phyloP scores from a whole-genome alignment of 2,888 invertebrate species.

The Idaea aversata region DNA sequence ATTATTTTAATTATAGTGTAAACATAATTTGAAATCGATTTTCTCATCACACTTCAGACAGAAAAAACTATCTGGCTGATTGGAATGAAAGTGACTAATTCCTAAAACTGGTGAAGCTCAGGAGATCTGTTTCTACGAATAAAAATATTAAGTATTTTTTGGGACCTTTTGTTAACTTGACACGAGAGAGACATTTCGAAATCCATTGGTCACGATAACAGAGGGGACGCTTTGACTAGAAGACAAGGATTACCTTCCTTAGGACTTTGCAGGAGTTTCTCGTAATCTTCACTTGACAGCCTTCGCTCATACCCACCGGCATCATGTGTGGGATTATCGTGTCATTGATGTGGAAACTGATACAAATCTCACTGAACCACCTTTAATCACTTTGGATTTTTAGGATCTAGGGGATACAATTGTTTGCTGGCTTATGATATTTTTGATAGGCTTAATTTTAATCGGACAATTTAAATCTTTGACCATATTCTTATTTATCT shows the following conservation, averaged over 20 bases:
- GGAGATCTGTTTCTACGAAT: background rate
- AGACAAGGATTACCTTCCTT: conserved; percentile 46
- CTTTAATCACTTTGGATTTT: conserved; percentile 52
- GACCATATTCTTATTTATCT: background rate
- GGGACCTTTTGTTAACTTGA: conserved; percentile 13
- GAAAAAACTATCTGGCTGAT: conserved; percentile 17
- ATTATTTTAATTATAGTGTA: conserved; percentile 76
- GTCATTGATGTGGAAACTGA: conserved; percentile 65
- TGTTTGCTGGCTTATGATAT: conserved; percentile 28
- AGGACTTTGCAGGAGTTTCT: conserved; percentile 34
- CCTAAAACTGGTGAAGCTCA: conserved; percentile 15
- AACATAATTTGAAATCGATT: conserved; percentile 53
- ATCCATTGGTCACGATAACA: conserved; percentile 25
- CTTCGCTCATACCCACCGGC: conserved; percentile 53
- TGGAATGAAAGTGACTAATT: conserved; percentile 17
- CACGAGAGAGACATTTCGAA: conserved; percentile 20
- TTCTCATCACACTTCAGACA: conserved; percentile 30
- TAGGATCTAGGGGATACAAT: conserved; percentile 34
- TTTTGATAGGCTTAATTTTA: conserved; percentile 9
- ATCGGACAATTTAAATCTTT: conserved; percentile 6
- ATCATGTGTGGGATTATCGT: conserved; percentile 51
- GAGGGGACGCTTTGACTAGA: conserved; percentile 30
- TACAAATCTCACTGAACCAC: conserved; percentile 44
- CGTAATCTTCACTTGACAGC: conserved; percentile 56
- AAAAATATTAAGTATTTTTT: conserved; percentile 5